Evolutionary conservation across 2,888 invertebrate species (phyloP).

Genomic region (Steinernema hermaphroditum): DNA sequence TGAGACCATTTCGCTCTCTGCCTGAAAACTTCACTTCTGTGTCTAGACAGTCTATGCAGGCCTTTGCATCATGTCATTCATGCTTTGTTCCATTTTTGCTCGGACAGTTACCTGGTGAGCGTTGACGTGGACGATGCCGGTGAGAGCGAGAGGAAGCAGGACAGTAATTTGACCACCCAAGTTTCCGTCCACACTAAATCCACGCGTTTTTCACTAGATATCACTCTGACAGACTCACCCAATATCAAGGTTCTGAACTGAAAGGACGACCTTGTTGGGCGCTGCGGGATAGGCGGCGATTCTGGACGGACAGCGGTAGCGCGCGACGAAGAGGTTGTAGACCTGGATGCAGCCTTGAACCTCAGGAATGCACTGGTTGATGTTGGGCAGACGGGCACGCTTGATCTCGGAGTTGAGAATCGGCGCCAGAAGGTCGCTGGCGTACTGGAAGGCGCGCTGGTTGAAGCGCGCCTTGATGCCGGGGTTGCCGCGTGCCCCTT

Average conservation of each 20-base stretch:
- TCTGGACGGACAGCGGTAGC: slow-evolving; percentile 58
- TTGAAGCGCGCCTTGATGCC: slow-evolving; percentile 62
- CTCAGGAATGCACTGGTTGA: slow-evolving; percentile 59
- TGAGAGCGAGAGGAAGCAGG: slow-evolving; percentile 58
- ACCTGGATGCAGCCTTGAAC: slow-evolving; percentile 61
- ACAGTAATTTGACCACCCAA: slow-evolving; percentile 62
- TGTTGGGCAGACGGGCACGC: slow-evolving; percentile 59
- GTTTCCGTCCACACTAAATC: slow-evolving; percentile 60
- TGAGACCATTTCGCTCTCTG: too few relatives aligned
- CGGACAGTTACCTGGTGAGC: slow-evolving; percentile 58
- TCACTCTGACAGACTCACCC: too few relatives aligned
- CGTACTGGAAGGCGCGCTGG: slow-evolving; percentile 60
- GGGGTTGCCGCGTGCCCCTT: slow-evolving; percentile 50
- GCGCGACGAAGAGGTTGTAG: slow-evolving; percentile 63
- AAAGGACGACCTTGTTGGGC: slow-evolving; percentile 59
- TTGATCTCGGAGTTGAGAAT: slow-evolving; percentile 57
- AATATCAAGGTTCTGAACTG: slow-evolving; percentile 61
- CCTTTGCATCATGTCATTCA: too few relatives aligned
- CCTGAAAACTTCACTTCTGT: too few relatives aligned
- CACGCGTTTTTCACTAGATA: too few relatives aligned
- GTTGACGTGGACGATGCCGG: slow-evolving; percentile 61
- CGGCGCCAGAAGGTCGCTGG: slow-evolving; percentile 50
- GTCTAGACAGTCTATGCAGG: too few relatives aligned
- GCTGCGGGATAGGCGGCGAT: slow-evolving; percentile 61
- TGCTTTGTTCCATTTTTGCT: too few relatives aligned